phyloP scores from a whole-genome alignment of 2,888 invertebrate genomes.

The Parasteatoda lunata region DNA sequence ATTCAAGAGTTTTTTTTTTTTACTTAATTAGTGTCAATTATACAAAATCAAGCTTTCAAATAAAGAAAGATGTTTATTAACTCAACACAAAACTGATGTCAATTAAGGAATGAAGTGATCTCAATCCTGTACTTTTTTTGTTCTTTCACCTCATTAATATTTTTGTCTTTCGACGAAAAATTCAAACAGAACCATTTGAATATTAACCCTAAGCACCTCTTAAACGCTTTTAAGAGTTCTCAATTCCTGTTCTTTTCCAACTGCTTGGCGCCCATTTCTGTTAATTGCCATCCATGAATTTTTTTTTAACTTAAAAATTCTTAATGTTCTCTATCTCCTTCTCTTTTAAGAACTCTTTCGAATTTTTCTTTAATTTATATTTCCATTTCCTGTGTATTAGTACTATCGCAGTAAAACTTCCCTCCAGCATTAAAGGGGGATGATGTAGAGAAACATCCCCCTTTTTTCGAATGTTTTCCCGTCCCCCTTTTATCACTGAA shows the following conservation, averaged over 20 bases:
- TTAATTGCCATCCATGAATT: constrained; percentile 11
- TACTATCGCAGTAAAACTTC: constrained; percentile 48
- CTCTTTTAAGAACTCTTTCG: not conserved
- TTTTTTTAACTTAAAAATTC: not conserved
- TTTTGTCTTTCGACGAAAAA: not conserved
- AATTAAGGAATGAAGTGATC: not conserved
- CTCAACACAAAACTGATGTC: too few relatives aligned
- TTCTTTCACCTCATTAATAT: not conserved
- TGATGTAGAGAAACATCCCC: constrained; percentile 6
- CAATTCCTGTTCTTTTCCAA: constrained; percentile 30
- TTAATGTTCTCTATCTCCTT: constrained; percentile 25
- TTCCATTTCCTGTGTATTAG: constrained; percentile 26
- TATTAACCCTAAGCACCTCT: constrained; percentile 43
- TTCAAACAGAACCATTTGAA: not conserved
- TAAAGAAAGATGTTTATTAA: too few relatives aligned
- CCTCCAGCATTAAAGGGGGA: not conserved
- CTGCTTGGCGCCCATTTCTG: constrained; percentile 8
- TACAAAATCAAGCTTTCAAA: too few relatives aligned
- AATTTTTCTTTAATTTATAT: constrained; percentile 37
- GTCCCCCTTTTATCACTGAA: constrained; percentile 11
- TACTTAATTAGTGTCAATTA: too few relatives aligned
- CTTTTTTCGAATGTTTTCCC: not conserved
- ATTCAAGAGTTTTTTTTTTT: too few relatives aligned
- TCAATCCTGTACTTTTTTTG: not conserved
- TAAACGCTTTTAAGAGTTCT: constrained; percentile 42